Evolutionary conservation across 1,140 invertebrate species (phyloP), one percentile per base, ranked within the genome.

Genomic region (Planococcus citri): DNA sequence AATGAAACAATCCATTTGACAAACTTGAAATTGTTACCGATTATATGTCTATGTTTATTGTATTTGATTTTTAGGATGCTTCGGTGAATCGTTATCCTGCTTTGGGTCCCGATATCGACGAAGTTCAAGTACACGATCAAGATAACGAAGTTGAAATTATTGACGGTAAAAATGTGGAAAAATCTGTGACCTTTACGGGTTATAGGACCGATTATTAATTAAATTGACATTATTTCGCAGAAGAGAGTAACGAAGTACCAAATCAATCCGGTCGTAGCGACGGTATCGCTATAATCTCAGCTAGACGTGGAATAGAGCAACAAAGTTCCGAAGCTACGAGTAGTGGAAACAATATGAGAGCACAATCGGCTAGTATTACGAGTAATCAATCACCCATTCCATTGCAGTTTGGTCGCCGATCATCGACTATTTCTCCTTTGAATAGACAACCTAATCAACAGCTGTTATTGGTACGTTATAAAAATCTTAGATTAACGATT

Each of bases 371-470:
- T 9, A 51, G 41, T 51, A 51, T 51, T 51, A 51, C 41, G 17
- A 51, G 41, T 51, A 51, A 51, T 20, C 41, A 51, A 17, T 51
- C 41, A 9, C n/a, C 41, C 6, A 51, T 20, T 9, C 10, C 41
- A n/a, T 17, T 51, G 17, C 41, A 51, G 17, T 51, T 51, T n/a
- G n/a, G n/a, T 51, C 41, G 41, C 6, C 10, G 41, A 20, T 20
- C 41, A 3, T 51, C 41, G 41, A 67, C 27, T 9, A 67, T 67
- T 24, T 29, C 73, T 22, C 76, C 77, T 51, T 76, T 77, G 33
- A 80, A 81, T 70, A 78, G 67, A 21, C 27, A 80, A 41, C 84
- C 82, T 27, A 85, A 84, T 67, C 86, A 86, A 73, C 86, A 87
- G 76, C 86, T 86, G 0, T 86, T 87, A 72, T 83, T 85, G 1